A percentile compares a stretch with the other conserved stretches of the same genome.
phyloP scores from a whole-genome alignment of 2,888 invertebrate species.

The Cosmia trapezina region DNA sequence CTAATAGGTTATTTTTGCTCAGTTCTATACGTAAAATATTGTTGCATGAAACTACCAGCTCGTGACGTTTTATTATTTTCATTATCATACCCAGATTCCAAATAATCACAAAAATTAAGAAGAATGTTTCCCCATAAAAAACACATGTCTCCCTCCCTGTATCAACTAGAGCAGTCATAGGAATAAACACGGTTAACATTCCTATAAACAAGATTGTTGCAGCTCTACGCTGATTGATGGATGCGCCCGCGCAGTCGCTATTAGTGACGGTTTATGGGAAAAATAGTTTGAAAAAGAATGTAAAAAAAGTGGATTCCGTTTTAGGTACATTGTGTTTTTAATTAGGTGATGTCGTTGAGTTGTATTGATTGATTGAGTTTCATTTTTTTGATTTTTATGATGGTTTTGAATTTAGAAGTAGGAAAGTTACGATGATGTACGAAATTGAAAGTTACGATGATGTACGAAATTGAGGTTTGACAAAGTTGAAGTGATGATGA shows the following conservation, averaged over 20 bases:
- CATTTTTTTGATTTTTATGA: not conserved
- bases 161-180: conserved; percentile 72
- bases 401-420: not conserved
- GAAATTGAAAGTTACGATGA: not conserved
- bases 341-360: conserved; percentile 58
- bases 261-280: conserved; percentile 84
- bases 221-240: conserved; percentile 82
- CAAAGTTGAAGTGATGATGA: not conserved
- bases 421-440: not conserved
- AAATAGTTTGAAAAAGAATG: conserved; percentile 68
- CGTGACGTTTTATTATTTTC: not conserved
- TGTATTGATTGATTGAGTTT: conserved; percentile 33
- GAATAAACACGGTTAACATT: conserved; percentile 88
- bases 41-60: too few relatives aligned
- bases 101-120: conserved; percentile 18
- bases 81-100: not conserved
- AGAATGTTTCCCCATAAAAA: conserved; percentile 16
- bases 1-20: not conserved
- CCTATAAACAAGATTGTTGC: conserved; percentile 89
- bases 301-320: conserved; percentile 67
- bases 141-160: conserved; percentile 68
- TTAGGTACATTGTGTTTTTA: conserved; percentile 73
- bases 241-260: conserved; percentile 78
- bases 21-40: not conserved
- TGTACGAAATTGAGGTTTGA: not conserved